Evolutionary conservation across 2,888 invertebrate species (phyloP), one percentile per base, ranked within the genome.

Genomic region (Psylliodes chrysocephalus): DNA sequence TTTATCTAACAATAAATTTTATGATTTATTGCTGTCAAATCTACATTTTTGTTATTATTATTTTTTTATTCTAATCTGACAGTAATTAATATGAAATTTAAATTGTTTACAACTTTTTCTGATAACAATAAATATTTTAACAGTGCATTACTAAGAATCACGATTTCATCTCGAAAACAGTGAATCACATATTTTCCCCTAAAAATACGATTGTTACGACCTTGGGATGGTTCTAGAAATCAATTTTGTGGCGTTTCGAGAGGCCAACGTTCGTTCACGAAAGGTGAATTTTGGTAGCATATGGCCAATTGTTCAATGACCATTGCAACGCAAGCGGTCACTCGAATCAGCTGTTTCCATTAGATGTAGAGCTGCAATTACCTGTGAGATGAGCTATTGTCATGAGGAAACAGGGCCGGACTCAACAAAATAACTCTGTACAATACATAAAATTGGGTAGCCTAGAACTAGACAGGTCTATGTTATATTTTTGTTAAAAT

Each of bases 271-370:
- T 14, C 7, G 6, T 12, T 3, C 10, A 15, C 15, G 47, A 57
- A 57, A 35, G 47, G 46, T 33, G 47, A 54, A 42, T 54, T 47
- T 47, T 18, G 35, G 35, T 57, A 35, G 56, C 56, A 57, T 57
- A 57, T 57, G 56, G 56, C 25, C 56, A 44, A 56, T 33, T 55
- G 18, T 28, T 18, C 18, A 30, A 42, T 56, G 46, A 28, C 46
- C 46, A 35, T 47, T 47, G 19, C 12, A 57, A 35, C 22, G 47
- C 46, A 18, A 46, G 38, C 56, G 33, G 19, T 33, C 30, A 46
- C 33, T 17, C 14, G 15, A 47, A 57, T 57, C 56, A 57, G 56
- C 56, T 57, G 56, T 55, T 44, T 6, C 35, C 35, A 35, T 35
- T 19, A 19, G 17, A 30, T 12, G 15, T 44, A 42, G 10, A 53